Conservation (phyloP, 2,113 vertebrate species). For the Sturnira hondurensis region DNA sequence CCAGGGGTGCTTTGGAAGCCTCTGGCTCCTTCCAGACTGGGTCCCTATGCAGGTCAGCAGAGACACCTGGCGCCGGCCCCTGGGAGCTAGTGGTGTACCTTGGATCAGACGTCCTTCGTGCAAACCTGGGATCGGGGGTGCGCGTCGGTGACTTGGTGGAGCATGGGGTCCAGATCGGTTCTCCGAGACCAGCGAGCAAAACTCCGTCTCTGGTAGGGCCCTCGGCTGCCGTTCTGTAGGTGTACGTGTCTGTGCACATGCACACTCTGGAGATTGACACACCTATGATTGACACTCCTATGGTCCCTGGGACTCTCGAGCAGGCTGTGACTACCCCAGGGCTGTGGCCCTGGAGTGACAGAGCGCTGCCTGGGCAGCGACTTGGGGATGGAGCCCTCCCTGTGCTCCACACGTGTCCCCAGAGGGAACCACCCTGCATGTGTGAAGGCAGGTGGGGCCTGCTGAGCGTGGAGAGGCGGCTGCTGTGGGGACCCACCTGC, state of each 20-base stretch:
- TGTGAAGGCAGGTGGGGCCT: background rate
- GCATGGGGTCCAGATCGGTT: background rate
- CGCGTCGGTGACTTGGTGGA: background rate
- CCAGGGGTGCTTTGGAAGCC: background rate
- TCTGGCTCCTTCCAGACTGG: background rate
- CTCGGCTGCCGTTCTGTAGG: background rate
- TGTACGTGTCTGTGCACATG: accelerated
- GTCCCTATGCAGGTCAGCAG: background rate
- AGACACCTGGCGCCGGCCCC: background rate
- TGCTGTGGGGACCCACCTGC: background rate
- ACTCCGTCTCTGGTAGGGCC: background rate
- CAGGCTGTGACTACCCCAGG: background rate
- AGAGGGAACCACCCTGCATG: background rate
- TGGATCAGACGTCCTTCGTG: background rate
- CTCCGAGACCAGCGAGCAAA: background rate
- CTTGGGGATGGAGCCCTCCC: background rate
- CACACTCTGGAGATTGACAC: background rate
- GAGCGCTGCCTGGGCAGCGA: background rate
- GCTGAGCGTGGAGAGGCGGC: background rate
- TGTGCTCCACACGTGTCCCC: background rate
- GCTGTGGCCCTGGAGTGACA: background rate
- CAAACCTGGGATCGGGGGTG: background rate
- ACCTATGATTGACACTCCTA: background rate
- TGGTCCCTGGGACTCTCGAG: background rate
- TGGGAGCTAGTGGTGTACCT: background rate